A percentile compares a stretch with the other conserved stretches of the same genome.
These are phyloP conservation scores for Echinarachnius parma DNA, from an alignment of 53 echinoderm and acorn worm species.

Conservation along the genomic window DNA sequence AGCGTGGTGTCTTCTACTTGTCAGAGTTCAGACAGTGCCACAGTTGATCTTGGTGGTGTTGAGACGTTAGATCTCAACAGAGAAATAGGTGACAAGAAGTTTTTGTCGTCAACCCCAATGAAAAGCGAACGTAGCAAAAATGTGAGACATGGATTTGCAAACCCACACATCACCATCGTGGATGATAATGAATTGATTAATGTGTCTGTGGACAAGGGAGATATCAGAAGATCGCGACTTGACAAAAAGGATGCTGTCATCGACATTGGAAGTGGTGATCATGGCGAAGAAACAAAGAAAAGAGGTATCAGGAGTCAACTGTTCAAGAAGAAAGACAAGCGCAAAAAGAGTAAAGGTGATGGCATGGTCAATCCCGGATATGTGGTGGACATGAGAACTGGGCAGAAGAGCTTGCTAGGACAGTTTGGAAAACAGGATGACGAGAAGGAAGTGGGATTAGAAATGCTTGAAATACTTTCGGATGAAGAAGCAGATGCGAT, in stretches of 20 bases:
- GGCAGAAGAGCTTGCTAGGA: constrained; percentile 17
- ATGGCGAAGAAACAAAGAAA: constrained; percentile 20
- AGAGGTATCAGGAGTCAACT: constrained; percentile 28
- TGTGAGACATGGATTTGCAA: constrained; percentile 28
- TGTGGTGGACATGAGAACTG: constrained; percentile 55
- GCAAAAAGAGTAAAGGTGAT: constrained; percentile 17
- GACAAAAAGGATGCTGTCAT: constrained; percentile 40
- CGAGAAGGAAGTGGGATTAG: neutral
- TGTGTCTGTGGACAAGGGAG: constrained; percentile 11
- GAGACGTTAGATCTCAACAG: constrained; percentile 25
- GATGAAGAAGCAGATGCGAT: constrained; percentile 27
- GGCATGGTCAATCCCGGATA: constrained; percentile 53
- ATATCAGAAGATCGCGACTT: neutral
- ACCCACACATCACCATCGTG: constrained; percentile 31
- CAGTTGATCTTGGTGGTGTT: constrained; percentile 19
- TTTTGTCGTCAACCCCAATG: constrained; percentile 3
- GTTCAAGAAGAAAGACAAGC: constrained; percentile 28
- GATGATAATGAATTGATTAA: constrained; percentile 16
- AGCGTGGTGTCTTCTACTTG: constrained; percentile 20
- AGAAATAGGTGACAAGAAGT: constrained; percentile 3
- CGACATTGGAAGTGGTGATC: constrained; percentile 19
- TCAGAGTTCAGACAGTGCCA: constrained; percentile 23
- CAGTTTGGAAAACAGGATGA: neutral
- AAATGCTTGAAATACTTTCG: constrained; percentile 38
- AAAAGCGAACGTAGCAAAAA: neutral